Conservation (phyloP, 2,888 invertebrate species). For the Odiellus spinosus region DNA sequence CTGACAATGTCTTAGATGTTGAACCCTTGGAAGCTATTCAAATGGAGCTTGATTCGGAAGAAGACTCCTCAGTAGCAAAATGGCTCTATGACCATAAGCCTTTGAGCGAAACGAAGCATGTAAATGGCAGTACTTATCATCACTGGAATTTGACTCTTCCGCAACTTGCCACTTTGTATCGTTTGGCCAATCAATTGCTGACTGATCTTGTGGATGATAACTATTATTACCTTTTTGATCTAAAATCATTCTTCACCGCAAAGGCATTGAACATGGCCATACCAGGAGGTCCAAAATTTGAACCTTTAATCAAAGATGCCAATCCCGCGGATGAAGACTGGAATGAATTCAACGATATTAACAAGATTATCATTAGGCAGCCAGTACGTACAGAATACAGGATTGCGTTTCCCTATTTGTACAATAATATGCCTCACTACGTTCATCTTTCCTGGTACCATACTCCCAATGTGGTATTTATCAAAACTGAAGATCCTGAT, state of each 20-base stretch:
- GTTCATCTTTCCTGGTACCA: constrained; percentile 99
- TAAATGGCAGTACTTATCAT: constrained; percentile 93
- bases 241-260: constrained; percentile 98
- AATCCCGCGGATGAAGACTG: constrained; percentile 98
- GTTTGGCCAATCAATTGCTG: constrained; percentile 89
- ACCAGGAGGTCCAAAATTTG: constrained; percentile 98
- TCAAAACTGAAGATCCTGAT: constrained; percentile 99
- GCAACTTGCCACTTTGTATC: constrained; percentile 93
- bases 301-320: constrained; percentile 94
- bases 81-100: constrained; percentile 99
- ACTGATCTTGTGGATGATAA: constrained; percentile 97
- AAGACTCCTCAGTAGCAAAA: constrained; percentile 47
- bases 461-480: constrained; percentile 95
- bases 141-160: constrained; percentile 91
- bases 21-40: constrained; percentile 98
- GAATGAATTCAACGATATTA: constrained; percentile 99
- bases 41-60: constrained; percentile 90
- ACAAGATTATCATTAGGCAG: constrained; percentile 97
- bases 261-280: constrained; percentile 99
- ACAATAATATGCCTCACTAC: constrained; percentile 96
- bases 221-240: constrained; percentile 97
- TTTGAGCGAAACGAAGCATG: constrained; percentile 69
- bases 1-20: constrained; percentile 96
- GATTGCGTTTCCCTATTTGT: constrained; percentile 97
- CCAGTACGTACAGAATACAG: constrained; percentile 97